Base-by-base conservation (phyloP, 2,797 vertebrate genomes). In the Poeciliopsis paucimaculata region DNA sequence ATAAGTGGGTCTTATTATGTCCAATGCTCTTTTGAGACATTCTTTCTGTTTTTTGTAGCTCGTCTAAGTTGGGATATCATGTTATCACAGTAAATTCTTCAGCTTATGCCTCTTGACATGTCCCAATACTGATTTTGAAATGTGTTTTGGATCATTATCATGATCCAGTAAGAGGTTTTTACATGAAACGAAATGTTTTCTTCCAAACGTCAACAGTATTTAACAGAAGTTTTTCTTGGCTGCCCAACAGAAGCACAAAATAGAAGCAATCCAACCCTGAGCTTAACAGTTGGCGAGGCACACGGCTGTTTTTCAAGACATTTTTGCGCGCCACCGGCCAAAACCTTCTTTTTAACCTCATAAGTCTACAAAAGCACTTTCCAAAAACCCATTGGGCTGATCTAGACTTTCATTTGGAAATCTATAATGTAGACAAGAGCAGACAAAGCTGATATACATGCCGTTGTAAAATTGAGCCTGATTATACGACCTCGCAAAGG, bases 401-500 rank as follows among this genome's bases (percentile, higher is more conserved):
- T 68, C 64, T 68, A 68, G 34, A 68, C 23, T 68, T 68, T 68
- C 64, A 68, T 68, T 68, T 68, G 64, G 64, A 68, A 68, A 68
- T 68, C 9, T 68, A 3, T 68, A 11, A 23, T 41, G 64, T 68
- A 23, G 64, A 39, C 16, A 41, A 41, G 64, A 11, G 18, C 64
- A 41, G 64, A 66, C 62, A 66, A 66, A 66, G 34, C 9, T 66
- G 8, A 39, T 41, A 68, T 41, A 68, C 64, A 68, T 68, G 64
- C 0, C 34, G 36, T 41, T 4, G 23, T 68, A 39, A 39, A 23
- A 41, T 26, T 68, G 9, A 68, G 9, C 36, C 64, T 68, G 64
- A 68, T 68, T 68, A 36, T 36, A 62, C 5, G 13, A 36, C 60
- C 31, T 36, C 1, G 16, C 7, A 36, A 62, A 31, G 28, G 60